Evolutionary conservation across 2,888 invertebrate species (phyloP).

Genomic region (Sepiola atlantica): DNA sequence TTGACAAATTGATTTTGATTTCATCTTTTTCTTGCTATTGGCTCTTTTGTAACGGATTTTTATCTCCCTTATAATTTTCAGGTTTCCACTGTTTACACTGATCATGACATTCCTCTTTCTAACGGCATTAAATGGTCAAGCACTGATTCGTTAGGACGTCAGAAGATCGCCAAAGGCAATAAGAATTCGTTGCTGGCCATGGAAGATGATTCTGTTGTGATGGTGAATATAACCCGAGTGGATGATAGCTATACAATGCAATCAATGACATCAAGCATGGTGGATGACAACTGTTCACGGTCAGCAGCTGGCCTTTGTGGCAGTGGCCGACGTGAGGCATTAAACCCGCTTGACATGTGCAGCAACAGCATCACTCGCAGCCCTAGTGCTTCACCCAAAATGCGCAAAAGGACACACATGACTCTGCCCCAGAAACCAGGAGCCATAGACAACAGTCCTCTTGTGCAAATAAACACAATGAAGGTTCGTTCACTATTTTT

Average conservation of each 20-base stretch:
- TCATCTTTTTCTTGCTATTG: too few relatives aligned
- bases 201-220: slow-evolving; percentile 67
- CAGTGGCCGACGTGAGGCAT: slow-evolving; percentile 45
- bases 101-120: slow-evolving; percentile 35
- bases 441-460: slow-evolving; percentile 84
- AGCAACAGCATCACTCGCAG: slow-evolving; percentile 55
- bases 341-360: slow-evolving; percentile 56
- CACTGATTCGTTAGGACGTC: slow-evolving; percentile 39
- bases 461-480: slow-evolving; percentile 80
- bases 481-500: slow-evolving; percentile 76
- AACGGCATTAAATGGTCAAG: slow-evolving; percentile 39
- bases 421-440: slow-evolving; percentile 78
- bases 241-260: slow-evolving; percentile 47
- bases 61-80: not conserved
- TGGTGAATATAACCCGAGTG: slow-evolving; percentile 58
- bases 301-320: slow-evolving; percentile 46
- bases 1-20: too few relatives aligned
- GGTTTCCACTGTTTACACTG: not conserved
- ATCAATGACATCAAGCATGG: slow-evolving; percentile 42
- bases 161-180: slow-evolving; percentile 51
- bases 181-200: slow-evolving; percentile 56
- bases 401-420: slow-evolving; percentile 57
- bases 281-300: slow-evolving; percentile 48
- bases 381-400: slow-evolving; percentile 66
- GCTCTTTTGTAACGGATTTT: too few relatives aligned